Conservation (phyloP, 2,113 vertebrate genomes). For the Prunella himalayana region DNA sequence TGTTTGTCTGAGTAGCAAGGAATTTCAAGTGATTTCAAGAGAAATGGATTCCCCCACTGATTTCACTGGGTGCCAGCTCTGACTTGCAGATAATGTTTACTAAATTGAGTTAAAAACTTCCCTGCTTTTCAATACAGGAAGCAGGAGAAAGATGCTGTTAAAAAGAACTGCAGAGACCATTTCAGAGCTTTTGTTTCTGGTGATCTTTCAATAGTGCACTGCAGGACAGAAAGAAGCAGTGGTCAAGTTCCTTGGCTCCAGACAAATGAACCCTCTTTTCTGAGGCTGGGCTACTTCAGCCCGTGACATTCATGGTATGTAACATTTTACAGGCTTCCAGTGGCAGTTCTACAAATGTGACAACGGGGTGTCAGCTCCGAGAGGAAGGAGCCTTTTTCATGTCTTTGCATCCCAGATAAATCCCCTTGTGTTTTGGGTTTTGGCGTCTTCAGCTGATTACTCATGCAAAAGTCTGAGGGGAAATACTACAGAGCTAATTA, state of each 20-base stretch:
- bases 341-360: neutral
- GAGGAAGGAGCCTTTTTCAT: neutral
- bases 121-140: neutral
- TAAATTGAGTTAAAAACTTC: neutral
- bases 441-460: constrained; percentile 21
- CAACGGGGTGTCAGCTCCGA: neutral
- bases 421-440: constrained; percentile 10
- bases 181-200: neutral
- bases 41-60: neutral
- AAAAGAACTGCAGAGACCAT: neutral
- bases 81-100: neutral
- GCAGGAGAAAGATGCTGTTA: neutral
- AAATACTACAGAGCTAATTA: constrained; percentile 50
- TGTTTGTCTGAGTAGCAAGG: neutral
- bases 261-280: neutral
- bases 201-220: neutral
- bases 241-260: neutral
- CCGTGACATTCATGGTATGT: neutral
- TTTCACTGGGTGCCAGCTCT: neutral
- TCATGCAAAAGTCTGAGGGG: constrained; percentile 43
- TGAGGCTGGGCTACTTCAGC: neutral
- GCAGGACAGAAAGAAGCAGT: neutral
- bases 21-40: neutral
- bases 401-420: neutral
- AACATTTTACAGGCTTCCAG: neutral